These are phyloP conservation scores for Bujurquina vittata DNA, from an alignment of 2,113 vertebrate species.

Conservation along the genomic window DNA sequence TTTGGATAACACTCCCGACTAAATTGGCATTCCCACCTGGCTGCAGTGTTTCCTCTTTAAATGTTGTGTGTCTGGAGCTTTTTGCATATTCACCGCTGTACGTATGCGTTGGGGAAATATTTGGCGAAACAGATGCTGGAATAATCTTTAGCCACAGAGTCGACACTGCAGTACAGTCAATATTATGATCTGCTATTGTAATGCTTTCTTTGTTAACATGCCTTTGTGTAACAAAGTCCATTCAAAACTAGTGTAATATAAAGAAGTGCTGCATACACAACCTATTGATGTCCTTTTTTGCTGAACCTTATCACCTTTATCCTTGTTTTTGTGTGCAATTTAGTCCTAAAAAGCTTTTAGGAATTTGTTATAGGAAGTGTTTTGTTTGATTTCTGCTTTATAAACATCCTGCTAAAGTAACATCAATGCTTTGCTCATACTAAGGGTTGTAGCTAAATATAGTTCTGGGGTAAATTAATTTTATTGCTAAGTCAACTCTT, in stretches of 20 bases:
- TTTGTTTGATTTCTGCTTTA: neutral
- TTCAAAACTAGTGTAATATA: conserved; percentile 19
- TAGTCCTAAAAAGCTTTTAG: neutral
- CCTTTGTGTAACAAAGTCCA: conserved; percentile 21
- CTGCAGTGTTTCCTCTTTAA: conserved; percentile 21
- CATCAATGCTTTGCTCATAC: neutral
- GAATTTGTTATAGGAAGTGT: neutral
- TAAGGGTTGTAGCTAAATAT: neutral
- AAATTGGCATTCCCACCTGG: neutral
- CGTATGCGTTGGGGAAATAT: neutral
- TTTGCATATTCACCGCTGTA: neutral
- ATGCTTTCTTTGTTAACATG: neutral
- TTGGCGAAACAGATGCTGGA: neutral
- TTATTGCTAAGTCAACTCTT: neutral
- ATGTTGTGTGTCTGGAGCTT: neutral
- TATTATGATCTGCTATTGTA: neutral
- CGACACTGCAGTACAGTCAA: conserved; percentile 32
- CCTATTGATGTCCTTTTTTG: neutral
- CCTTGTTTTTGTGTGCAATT: neutral
- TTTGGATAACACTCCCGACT: neutral
- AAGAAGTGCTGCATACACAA: conserved; percentile 6
- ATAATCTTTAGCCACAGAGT: conserved; percentile 3
- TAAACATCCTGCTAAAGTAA: conserved; percentile 6
- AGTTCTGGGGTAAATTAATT: neutral
- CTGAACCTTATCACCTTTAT: neutral